phyloP scores from a whole-genome alignment of 2,888 invertebrate genomes.

The Andrena chrysosceles region DNA sequence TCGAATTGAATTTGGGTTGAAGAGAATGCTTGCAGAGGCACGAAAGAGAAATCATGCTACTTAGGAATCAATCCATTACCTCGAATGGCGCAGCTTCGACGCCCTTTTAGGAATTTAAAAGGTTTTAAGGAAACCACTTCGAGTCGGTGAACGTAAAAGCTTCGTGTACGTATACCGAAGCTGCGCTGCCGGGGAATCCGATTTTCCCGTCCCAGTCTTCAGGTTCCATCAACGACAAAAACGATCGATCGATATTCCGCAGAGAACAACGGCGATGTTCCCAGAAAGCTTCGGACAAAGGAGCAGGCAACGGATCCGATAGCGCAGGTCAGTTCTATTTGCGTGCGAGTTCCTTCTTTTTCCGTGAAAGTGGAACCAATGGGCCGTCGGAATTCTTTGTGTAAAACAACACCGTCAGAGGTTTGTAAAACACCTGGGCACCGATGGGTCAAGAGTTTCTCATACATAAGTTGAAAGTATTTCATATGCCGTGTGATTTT shows the following conservation, averaged over 20 bases:
- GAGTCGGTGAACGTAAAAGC: neutral
- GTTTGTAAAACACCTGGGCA: neutral
- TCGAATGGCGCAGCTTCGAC: neutral
- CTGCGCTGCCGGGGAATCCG: neutral
- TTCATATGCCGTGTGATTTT: no score
- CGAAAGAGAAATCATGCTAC: neutral
- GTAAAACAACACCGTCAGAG: neutral
- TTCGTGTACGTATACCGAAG: neutral
- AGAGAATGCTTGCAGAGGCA: neutral
- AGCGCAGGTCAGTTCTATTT: conserved; percentile 59
- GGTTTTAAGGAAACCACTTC: neutral
- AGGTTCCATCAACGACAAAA: neutral
- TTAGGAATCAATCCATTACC: neutral
- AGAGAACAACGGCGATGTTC: conserved; percentile 11
- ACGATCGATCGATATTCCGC: conserved; percentile 38
- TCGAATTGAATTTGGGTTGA: neutral
- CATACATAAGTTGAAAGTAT: no score
- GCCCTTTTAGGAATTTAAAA: conserved; percentile 7
- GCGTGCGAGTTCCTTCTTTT: conserved; percentile 33
- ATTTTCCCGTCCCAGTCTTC: conserved; percentile 17
- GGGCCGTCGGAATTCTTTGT: neutral
- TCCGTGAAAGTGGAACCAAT: conserved; percentile 10
- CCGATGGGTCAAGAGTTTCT: neutral
- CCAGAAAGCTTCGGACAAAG: conserved; percentile 32
- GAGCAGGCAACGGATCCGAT: conserved; percentile 17